A percentile compares a stretch with the other conserved stretches of the same genome.
These are phyloP conservation scores for Acromyrmex echinatior DNA, from an alignment of 1,140 invertebrate species.

Conservation along the genomic window DNA sequence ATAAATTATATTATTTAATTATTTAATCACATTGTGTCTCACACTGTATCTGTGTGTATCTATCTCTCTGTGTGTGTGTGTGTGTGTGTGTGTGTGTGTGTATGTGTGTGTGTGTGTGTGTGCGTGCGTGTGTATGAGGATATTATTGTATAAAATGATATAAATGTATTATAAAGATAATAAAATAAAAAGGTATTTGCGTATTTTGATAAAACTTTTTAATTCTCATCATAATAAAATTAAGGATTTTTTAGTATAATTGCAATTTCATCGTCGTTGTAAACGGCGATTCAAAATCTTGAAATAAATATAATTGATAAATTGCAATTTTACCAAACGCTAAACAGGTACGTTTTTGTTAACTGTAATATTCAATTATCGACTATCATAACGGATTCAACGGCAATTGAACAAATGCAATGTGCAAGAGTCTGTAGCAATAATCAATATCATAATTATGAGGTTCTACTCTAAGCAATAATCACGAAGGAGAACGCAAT, in stretches of 20 bases:
- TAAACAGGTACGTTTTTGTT: neutral
- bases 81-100: too few species aligned
- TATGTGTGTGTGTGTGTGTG: too few species aligned
- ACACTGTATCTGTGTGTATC: too few species aligned
- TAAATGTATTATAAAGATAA: neutral
- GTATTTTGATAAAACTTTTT: neutral
- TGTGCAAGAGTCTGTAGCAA: neutral
- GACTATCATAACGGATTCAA: neutral
- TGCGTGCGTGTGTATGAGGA: too few species aligned
- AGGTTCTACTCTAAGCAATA: neutral
- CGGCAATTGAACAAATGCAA: neutral
- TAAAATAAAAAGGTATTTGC: neutral
- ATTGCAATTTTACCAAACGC: neutral
- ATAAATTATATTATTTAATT: neutral
- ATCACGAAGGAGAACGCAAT: constrained; percentile 26
- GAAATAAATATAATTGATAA: neutral
- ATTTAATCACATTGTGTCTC: neutral
- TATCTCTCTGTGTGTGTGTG: too few species aligned
- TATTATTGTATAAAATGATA: neutral
- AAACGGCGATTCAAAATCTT: too few species aligned
- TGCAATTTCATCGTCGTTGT: neutral
- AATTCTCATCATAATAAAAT: neutral
- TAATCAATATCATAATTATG: constrained; percentile 39
- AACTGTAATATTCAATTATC: neutral
- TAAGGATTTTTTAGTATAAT: neutral